Evolutionary conservation across 2,888 invertebrate species (phyloP).

Genomic region (Beris morrisii): DNA sequence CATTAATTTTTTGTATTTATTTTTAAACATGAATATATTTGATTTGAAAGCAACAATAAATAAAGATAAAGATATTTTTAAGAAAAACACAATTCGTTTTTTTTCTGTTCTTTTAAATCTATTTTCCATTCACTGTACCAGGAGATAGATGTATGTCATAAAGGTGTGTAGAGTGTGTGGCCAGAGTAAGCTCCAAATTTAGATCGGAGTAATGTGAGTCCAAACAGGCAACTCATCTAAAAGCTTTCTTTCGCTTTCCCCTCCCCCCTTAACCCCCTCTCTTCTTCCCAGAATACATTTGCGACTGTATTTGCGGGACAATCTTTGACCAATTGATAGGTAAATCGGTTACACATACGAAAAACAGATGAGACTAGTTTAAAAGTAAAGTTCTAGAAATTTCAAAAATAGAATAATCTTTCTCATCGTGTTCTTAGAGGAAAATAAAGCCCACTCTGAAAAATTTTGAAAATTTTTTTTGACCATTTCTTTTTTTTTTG

Average conservation of each 20-base stretch:
- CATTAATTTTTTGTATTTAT: neutral
- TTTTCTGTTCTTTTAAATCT: too few species aligned
- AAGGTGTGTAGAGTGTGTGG: constrained; percentile 20
- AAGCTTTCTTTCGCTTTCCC: too few species aligned
- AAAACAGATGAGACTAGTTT: neutral
- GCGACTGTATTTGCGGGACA: too few species aligned
- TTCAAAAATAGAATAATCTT: constrained; percentile 26
- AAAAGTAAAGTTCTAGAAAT: constrained; percentile 17
- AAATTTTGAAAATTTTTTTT: neutral
- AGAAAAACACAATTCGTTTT: too few species aligned
- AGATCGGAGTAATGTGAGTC: constrained; percentile 36
- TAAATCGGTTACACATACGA: neutral
- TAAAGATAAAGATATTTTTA: too few species aligned
- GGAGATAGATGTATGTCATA: constrained; percentile 7
- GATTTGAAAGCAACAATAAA: too few species aligned
- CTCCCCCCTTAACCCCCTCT: too few species aligned
- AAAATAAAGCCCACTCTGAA: too few species aligned
- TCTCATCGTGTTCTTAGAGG: neutral
- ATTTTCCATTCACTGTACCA: too few species aligned
- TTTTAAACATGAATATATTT: too few species aligned
- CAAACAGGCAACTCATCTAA: constrained; percentile 25
- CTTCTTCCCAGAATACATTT: too few species aligned
- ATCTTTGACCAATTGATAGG: too few species aligned
- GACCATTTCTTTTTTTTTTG: neutral
- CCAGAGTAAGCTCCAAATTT: constrained; percentile 34